Percentiles rank a stretch among this genome's conserved stretches.
Evolutionary conservation across 2,113 vertebrate genomes (phyloP).

Genomic region (Rattus rattus): DNA sequence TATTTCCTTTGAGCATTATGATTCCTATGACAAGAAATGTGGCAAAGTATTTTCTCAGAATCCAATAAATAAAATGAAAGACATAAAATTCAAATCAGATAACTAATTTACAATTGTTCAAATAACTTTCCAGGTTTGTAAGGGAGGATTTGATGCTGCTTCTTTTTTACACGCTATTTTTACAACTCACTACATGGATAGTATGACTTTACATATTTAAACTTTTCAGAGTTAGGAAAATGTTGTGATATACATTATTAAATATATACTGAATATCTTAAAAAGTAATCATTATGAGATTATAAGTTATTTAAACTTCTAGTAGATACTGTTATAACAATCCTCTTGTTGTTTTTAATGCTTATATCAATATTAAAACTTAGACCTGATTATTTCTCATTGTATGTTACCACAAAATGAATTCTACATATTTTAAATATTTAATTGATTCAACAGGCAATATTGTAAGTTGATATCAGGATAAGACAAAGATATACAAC

Average conservation of each 20-base stretch:
- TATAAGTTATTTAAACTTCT: neutral
- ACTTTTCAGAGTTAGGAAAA: neutral
- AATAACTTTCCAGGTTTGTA: neutral
- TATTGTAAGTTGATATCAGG: neutral
- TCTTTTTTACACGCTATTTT: neutral
- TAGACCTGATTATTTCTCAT: neutral
- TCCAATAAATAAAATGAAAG: neutral
- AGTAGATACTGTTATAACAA: neutral
- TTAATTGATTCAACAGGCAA: neutral
- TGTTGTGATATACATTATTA: neutral
- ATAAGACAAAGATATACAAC: neutral
- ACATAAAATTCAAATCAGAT: neutral
- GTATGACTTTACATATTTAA: neutral
- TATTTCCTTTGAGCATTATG: neutral
- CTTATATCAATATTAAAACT: neutral
- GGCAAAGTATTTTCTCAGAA: neutral
- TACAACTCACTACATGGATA: neutral
- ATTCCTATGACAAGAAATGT: neutral
- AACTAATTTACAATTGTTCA: neutral
- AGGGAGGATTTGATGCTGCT: neutral
- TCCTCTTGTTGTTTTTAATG: conserved; percentile 32
- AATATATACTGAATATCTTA: neutral
- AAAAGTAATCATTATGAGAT: conserved; percentile 19
- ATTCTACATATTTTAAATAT: neutral
- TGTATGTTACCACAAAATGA: neutral